Percentiles rank a stretch among this genome's conserved stretches.
Conservation (phyloP, 2,888 invertebrate species). For the Griposia aprilina region DNA sequence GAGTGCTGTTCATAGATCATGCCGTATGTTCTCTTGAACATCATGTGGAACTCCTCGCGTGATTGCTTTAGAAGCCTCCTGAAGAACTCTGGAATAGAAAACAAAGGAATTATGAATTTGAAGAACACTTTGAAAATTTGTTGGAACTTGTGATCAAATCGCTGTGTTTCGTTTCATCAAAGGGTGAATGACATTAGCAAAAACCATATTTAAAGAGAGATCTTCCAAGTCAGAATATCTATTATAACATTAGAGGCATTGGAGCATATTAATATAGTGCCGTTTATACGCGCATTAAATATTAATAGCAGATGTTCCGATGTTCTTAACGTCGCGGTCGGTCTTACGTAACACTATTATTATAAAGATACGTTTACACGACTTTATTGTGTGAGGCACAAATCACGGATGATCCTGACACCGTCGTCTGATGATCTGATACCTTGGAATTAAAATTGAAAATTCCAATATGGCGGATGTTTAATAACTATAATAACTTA, state of each 20-base stretch:
- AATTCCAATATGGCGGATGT: background rate
- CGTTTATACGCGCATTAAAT: constrained; percentile 54
- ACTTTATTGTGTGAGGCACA: constrained; percentile 32
- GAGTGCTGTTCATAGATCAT: constrained; percentile 98
- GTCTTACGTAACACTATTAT: constrained; percentile 50
- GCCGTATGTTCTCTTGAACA: constrained; percentile 99
- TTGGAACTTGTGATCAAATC: background rate
- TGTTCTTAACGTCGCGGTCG: constrained; percentile 34
- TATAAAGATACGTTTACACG: constrained; percentile 26
- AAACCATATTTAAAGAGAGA: constrained; percentile 29
- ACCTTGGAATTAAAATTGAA: constrained; percentile 7
- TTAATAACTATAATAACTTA: background rate
- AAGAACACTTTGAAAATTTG: background rate
- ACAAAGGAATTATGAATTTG: constrained; percentile 24
- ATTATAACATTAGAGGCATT: constrained; percentile 47
- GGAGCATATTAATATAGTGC: constrained; percentile 34
- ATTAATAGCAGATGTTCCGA: constrained; percentile 61
- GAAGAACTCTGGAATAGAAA: constrained; percentile 95
- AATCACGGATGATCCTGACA: constrained; percentile 8
- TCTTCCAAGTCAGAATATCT: constrained; percentile 27
- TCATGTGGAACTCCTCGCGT: constrained; percentile 96
- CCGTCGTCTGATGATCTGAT: constrained; percentile 1
- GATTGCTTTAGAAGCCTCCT: constrained; percentile 95
- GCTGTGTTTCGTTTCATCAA: background rate
- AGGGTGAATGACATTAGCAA: constrained; percentile 52